Evolutionary conservation across 1,140 invertebrate genomes (phyloP).

Genomic region (Procambarus virginalis): DNA sequence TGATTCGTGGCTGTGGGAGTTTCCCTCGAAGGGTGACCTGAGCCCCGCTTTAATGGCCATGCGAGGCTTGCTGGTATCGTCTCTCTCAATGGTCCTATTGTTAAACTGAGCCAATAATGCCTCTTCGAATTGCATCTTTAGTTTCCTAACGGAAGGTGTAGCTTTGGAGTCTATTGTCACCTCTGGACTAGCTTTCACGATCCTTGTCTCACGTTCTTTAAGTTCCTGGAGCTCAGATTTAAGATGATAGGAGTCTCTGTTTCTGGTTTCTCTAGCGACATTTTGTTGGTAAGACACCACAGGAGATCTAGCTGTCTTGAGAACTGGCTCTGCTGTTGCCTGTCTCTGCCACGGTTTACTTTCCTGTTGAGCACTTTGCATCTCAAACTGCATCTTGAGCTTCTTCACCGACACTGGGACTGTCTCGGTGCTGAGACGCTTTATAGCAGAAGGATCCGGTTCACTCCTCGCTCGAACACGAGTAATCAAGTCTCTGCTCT

Average conservation of each 20-base stretch:
- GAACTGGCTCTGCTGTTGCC: not conserved
- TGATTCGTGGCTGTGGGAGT: not conserved
- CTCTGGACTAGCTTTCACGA: not conserved
- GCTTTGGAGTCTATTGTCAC: not conserved
- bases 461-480: conserved; percentile 33
- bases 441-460: conserved; percentile 3
- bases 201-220: not conserved
- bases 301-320: not conserved
- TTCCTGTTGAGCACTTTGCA: not conserved
- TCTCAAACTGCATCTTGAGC: conserved; percentile 52
- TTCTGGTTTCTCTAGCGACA: not conserved
- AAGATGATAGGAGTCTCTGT: not conserved
- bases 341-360: too few relatives aligned
- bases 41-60: not conserved
- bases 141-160: conserved; percentile 37
- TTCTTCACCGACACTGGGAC: conserved; percentile 30
- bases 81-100: conserved; percentile 2
- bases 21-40: conserved; percentile 13
- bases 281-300: not conserved
- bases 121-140: conserved; percentile 40
- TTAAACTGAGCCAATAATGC: conserved; percentile 33
- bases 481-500: not conserved
- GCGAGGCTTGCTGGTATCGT: not conserved
- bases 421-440: not conserved
- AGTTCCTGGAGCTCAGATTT: not conserved